Base-by-base conservation (phyloP, 1,140 invertebrate species). In the Drosophila parvula region DNA sequence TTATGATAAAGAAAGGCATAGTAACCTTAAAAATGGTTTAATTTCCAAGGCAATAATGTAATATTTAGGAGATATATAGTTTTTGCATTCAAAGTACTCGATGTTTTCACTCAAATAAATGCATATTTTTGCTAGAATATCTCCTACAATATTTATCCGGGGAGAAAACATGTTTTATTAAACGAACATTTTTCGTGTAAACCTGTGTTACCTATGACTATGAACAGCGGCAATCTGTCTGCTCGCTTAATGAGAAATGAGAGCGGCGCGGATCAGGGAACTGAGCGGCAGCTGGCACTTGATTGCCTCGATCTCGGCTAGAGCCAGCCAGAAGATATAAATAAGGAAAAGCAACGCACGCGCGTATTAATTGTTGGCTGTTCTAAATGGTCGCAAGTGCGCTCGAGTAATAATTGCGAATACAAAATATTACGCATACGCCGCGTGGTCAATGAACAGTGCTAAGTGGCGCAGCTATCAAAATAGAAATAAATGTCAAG, bases 321-420 rank as follows among this genome's bases (percentile, higher is more conserved):
- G 79, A 83, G 79, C 50, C 79, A 36, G 22, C 70, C 59, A 83
- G 81, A 78, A 88, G 85, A 86, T 86, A 86, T 86, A 86, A 86
- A 86, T 86, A 88, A 86, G 83, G 83, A 86, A 86, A 83, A 79
- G 83, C 79, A 86, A 86, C 83, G 83, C 83, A 86, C 83, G 83
- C 83, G 83, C 84, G 83, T 86, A 88, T 88, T 86, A 83, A 83
- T 80, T 82, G 77, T 71, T 86, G 60, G 50, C 71, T 83, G 79
- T 81, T 86, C 83, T 86, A 89, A 88, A 82, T 67, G 76, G 62
- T 51, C 58, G 73, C 68, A 51, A 74, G 58, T 79, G 59, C 36
- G 56, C 51, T 45, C 40, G 18, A 40, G 27, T 18, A 48, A 74
- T 41, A 32, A 56, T 44, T 71, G 32, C 38, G 16, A 40, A 22